Percentiles rank a stretch among this genome's conserved stretches.
These are phyloP conservation scores for Lycorma delicatula DNA, from an alignment of 1,140 invertebrate species.

Conservation along the genomic window DNA sequence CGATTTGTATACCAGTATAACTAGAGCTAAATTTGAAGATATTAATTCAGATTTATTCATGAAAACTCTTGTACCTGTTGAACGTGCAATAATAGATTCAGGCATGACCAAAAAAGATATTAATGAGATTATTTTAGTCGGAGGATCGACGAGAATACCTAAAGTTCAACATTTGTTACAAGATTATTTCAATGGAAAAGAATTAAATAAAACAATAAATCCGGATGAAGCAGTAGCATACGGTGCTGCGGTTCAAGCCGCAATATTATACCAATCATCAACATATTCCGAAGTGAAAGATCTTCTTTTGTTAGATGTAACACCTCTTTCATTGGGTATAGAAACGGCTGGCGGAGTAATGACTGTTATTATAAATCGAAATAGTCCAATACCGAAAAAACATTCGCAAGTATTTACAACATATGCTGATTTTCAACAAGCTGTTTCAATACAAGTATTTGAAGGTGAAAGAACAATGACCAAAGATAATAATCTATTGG, in stretches of 20 bases:
- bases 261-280: slow-evolving; percentile 90
- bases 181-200: slow-evolving; percentile 96
- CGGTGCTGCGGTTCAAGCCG: slow-evolving; percentile 83
- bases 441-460: slow-evolving; percentile 79
- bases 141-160: slow-evolving; percentile 97
- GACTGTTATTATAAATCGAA: slow-evolving; percentile 90
- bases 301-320: slow-evolving; percentile 84
- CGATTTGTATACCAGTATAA: slow-evolving; percentile 94
- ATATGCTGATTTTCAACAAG: slow-evolving; percentile 93
- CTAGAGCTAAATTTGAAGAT: slow-evolving; percentile 90
- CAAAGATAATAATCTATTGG: slow-evolving; percentile 84
- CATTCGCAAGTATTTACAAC: slow-evolving; percentile 95
- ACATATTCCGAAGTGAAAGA: slow-evolving; percentile 88
- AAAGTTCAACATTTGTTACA: slow-evolving; percentile 93
- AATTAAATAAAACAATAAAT: slow-evolving; percentile 95
- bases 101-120: slow-evolving; percentile 88
- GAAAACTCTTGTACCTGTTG: slow-evolving; percentile 88
- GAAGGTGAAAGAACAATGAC: slow-evolving; percentile 91
- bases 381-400: slow-evolving; percentile 93
- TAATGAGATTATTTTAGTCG: slow-evolving; percentile 94
- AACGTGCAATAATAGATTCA: slow-evolving; percentile 87
- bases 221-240: slow-evolving; percentile 92
- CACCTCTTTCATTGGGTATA: slow-evolving; percentile 91
- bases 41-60: slow-evolving; percentile 88
- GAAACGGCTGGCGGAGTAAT: slow-evolving; percentile 96